A percentile compares a stretch with the other conserved stretches of the same genome.
phyloP scores from a whole-genome alignment of 2,888 invertebrate species.

The Omphaloscelis lunosa region DNA sequence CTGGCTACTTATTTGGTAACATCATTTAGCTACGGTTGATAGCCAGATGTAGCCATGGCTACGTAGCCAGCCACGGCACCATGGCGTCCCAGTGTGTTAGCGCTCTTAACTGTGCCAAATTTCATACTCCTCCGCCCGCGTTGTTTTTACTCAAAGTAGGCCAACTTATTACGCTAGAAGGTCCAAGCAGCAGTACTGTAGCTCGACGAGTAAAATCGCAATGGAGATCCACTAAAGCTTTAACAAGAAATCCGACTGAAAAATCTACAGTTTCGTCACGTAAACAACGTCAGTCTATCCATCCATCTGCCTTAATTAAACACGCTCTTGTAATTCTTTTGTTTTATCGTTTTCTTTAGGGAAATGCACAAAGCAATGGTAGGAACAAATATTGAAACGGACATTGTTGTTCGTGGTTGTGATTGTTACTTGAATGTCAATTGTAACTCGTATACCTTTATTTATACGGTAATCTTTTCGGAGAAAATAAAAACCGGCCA shows the following conservation, averaged over 20 bases:
- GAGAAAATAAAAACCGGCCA: too few species aligned
- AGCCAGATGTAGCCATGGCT: too few species aligned
- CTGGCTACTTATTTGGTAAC: too few species aligned
- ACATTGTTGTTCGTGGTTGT: background rate
- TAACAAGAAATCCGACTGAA: slow-evolving; percentile 54
- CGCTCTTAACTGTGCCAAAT: too few species aligned
- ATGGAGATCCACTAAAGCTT: slow-evolving; percentile 11
- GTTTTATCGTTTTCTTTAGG: slow-evolving; percentile 40
- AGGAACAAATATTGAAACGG: slow-evolving; percentile 16
- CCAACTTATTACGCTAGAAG: background rate
- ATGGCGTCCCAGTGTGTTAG: too few species aligned
- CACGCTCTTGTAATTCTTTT: slow-evolving; percentile 52
- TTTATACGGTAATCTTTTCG: background rate
- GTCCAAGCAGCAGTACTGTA: background rate
- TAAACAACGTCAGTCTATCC: slow-evolving; percentile 39
- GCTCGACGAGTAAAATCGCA: slow-evolving; percentile 2
- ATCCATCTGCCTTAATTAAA: slow-evolving; percentile 58
- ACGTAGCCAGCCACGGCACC: too few species aligned
- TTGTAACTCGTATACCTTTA: background rate
- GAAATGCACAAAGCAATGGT: slow-evolving; percentile 20
- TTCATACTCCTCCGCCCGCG: too few species aligned
- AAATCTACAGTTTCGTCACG: slow-evolving; percentile 55
- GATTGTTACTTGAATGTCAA: background rate
- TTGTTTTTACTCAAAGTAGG: background rate
- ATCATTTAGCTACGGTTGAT: too few species aligned